Evolutionary conservation across 92 coral and sea anemone genomes (phyloP), one percentile per base, ranked within the genome.

Genomic region (Phenganax marumi): DNA sequence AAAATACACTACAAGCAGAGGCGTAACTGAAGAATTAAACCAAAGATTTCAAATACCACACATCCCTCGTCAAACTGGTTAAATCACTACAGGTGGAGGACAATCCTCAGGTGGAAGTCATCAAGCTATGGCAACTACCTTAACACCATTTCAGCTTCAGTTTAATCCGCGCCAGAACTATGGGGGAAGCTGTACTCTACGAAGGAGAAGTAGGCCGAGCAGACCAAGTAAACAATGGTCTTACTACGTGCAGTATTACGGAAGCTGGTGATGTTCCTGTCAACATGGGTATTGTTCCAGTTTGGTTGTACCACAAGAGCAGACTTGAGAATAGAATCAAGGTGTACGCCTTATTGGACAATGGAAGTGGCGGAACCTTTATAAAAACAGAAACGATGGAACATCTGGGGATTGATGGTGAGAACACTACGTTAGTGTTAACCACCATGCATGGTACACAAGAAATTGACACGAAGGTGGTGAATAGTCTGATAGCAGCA

Each of bases 351-450:
- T 82, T 85, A 53, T 86, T 90, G 19, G 91, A 88, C 73, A 88
- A 88, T 52, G 90, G 66, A 0, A 90, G 91, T 74, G 86, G 88
- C 8, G 89, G 88, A 73, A 90, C 90, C 8, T 90, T 90, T 84
- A 86, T 90, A 25, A 77, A 75, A n/a, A n/a, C n/a, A n/a, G n/a
- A n/a, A n/a, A n/a, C n/a, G n/a, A n/a, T n/a, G n/a, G n/a, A n/a
- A n/a, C n/a, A n/a, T n/a, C n/a, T n/a, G n/a, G n/a, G n/a, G n/a
- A n/a, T n/a, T n/a, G n/a, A n/a, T n/a, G n/a, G n/a, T n/a, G n/a
- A n/a, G n/a, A n/a, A n/a, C n/a, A n/a, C n/a, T n/a, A n/a, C n/a
- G n/a, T n/a, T n/a, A n/a, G n/a, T n/a, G n/a, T n/a, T n/a, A n/a
- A n/a, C n/a, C n/a, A n/a, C n/a, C n/a, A n/a, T n/a, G n/a, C n/a